Evolutionary conservation across 1,140 invertebrate species (phyloP).

Genomic region (Heliconius congener): DNA sequence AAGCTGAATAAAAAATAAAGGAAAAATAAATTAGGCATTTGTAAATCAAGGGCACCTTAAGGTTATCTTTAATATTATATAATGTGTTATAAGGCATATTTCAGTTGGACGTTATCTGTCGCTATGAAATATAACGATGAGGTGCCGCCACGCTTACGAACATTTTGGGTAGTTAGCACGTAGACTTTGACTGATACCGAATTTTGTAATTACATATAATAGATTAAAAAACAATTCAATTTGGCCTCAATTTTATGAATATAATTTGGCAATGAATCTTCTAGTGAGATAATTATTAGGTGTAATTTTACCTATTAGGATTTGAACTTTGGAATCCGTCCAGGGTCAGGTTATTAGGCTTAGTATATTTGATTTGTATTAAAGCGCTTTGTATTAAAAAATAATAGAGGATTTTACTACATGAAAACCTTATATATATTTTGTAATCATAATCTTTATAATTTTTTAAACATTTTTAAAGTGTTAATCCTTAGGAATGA

Average conservation of each 20-base stretch:
- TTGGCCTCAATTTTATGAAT: neutral
- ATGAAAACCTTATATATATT: no score
- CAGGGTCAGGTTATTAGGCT: no score
- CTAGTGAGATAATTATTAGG: no score
- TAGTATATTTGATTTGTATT: no score
- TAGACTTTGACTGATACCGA: slow-evolving; percentile 21
- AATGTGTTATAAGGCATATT: slow-evolving; percentile 17
- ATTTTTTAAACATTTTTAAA: no score
- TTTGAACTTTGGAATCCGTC: no score
- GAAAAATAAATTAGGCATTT: neutral
- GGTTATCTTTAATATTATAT: slow-evolving; percentile 7
- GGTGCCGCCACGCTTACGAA: slow-evolving; percentile 42
- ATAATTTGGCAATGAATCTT: neutral
- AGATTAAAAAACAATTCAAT: neutral
- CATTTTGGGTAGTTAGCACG: slow-evolving; percentile 46
- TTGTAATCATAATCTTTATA: no score
- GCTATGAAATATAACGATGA: slow-evolving; percentile 34
- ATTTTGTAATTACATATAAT: neutral
- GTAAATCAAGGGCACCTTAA: neutral
- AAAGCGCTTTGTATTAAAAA: no score
- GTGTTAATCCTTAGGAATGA: no score
- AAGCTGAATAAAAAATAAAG: neutral
- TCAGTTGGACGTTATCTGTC: slow-evolving; percentile 30
- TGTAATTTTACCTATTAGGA: no score
- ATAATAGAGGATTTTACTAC: no score